Percentiles rank a stretch among this genome's conserved stretches.
phyloP scores from a whole-genome alignment of 2,113 vertebrate species.

The Corvus cornix region DNA sequence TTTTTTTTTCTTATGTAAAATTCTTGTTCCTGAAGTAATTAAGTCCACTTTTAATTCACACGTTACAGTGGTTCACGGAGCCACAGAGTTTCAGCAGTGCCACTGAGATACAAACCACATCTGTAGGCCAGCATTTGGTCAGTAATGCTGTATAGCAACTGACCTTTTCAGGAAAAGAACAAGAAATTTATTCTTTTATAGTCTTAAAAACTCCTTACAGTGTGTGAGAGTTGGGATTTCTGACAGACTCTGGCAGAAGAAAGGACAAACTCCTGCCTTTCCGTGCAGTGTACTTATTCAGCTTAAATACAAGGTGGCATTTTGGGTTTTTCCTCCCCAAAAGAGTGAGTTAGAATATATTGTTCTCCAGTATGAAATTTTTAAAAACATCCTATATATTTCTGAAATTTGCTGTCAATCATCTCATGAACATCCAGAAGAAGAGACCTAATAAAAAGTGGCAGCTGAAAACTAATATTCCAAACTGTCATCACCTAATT shows the following conservation, averaged over 20 bases:
- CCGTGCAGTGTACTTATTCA: background rate
- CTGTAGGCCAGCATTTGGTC: background rate
- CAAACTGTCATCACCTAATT: conserved; percentile 25
- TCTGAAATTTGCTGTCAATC: background rate
- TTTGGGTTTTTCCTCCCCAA: accelerated
- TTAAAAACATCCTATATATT: background rate
- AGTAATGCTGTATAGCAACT: background rate
- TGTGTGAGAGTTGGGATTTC: background rate
- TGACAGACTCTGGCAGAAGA: background rate
- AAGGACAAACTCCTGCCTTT: background rate
- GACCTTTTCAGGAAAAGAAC: background rate
- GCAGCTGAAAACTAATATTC: conserved; percentile 12
- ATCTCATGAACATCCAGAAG: background rate
- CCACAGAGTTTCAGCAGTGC: background rate
- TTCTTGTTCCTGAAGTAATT: background rate
- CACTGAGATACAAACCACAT: background rate
- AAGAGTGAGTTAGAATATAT: background rate
- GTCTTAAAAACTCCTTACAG: background rate
- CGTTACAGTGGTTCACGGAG: background rate
- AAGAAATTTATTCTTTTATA: background rate
- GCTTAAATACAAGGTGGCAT: background rate
- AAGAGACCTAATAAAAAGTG: conserved; percentile 6
- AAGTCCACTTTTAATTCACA: background rate
- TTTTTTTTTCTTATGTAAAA: background rate
- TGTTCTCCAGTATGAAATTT: background rate